These are phyloP conservation scores for Theristicus caerulescens DNA, from an alignment of 2,113 vertebrate species.

Conservation along the genomic window DNA sequence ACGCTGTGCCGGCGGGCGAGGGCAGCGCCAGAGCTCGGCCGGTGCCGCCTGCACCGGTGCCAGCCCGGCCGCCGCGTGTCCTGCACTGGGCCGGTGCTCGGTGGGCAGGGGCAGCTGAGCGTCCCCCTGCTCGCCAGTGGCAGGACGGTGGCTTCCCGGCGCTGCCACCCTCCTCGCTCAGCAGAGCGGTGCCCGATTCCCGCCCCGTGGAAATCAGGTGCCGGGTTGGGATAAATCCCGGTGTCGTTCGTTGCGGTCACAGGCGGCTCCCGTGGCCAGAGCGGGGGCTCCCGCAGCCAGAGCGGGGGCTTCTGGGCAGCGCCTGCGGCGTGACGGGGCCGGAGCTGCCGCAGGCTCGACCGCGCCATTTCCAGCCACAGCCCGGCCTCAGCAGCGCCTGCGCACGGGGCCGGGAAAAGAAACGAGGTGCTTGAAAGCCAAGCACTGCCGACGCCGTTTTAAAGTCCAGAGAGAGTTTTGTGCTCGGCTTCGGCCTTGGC, in stretches of 20 bases:
- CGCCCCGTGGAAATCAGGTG: fast-evolving
- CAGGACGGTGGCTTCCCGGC: background rate
- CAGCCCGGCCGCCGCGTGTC: background rate
- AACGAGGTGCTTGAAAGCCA: background rate
- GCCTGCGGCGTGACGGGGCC: fast-evolving
- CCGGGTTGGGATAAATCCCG: background rate
- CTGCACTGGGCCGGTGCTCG: background rate
- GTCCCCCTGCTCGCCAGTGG: background rate
- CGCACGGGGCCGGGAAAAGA: no score
- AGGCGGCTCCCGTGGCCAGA: no score
- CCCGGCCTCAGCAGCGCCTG: no score
- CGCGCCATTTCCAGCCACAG: no score
- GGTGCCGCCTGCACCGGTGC: background rate
- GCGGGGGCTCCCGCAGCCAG: no score
- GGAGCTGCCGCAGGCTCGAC: no score
- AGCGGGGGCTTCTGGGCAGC: background rate
- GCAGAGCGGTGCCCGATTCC: no score
- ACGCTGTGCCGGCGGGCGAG: background rate
- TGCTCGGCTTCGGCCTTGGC: background rate
- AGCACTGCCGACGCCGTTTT: fast-evolving
- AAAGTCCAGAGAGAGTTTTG: background rate
- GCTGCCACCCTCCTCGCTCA: background rate
- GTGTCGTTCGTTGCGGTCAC: fast-evolving
- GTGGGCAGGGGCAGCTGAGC: background rate
- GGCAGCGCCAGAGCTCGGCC: background rate